Conservation (phyloP, 1,140 invertebrate genomes). For the Scaptomyza graminum region DNA sequence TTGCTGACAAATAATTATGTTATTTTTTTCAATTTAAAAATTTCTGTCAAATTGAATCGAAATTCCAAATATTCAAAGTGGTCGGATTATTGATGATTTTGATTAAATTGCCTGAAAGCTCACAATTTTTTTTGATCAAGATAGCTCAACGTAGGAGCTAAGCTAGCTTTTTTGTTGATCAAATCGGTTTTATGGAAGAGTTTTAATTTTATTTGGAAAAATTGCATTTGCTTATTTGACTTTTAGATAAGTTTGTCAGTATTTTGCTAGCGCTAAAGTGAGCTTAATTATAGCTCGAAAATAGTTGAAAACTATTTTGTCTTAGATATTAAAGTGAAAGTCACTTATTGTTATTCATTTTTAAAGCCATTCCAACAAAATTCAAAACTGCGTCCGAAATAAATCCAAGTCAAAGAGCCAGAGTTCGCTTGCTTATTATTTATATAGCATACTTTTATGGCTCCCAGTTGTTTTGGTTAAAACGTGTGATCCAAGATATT, state of each 20-base stretch:
- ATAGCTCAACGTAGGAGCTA: neutral
- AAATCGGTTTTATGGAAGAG: neutral
- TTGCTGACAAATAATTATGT: neutral
- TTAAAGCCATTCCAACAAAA: neutral
- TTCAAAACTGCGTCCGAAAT: neutral
- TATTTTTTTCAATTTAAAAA: neutral
- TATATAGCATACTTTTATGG: neutral
- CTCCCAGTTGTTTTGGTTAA: neutral
- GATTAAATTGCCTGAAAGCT: conserved; percentile 12
- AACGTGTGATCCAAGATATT: neutral
- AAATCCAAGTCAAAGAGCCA: neutral
- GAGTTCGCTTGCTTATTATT: neutral
- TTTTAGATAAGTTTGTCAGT: neutral
- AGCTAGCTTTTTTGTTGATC: neutral
- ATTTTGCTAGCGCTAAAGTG: neutral
- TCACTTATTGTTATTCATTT: neutral
- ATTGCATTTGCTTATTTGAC: neutral
- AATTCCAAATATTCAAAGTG: neutral
- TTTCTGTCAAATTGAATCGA: conserved; percentile 27
- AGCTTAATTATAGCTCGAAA: conserved; percentile 16
- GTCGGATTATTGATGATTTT: conserved; percentile 7
- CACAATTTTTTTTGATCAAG: conserved; percentile 10
- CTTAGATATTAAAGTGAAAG: neutral
- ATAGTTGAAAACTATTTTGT: conserved; percentile 1
- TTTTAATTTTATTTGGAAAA: neutral